These are phyloP conservation scores for Caenorhabditis tropicalis DNA, from an alignment of 1,140 invertebrate species.

Conservation along the genomic window DNA sequence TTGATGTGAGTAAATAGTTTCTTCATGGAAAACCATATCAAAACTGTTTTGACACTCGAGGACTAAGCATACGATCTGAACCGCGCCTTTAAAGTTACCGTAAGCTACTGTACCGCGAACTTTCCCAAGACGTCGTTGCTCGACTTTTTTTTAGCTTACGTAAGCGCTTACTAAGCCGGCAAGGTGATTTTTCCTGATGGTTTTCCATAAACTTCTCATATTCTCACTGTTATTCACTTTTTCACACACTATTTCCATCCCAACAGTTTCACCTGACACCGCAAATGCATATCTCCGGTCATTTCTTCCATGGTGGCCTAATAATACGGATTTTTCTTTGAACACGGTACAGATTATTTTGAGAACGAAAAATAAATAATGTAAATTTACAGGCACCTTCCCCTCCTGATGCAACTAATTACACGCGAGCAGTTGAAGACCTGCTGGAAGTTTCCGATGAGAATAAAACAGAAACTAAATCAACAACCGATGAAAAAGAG, in stretches of 20 bases:
- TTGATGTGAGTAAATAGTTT: too few species aligned
- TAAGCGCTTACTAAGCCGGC: neutral
- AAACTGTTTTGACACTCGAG: too few species aligned
- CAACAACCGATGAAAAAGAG: neutral
- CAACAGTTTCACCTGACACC: neutral
- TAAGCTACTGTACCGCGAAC: neutral
- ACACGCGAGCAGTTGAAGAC: neutral
- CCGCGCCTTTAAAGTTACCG: neutral
- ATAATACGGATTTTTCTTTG: neutral
- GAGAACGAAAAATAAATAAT: neutral
- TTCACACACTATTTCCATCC: neutral
- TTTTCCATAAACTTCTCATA: neutral
- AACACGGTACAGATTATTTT: neutral
- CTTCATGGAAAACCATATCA: too few species aligned
- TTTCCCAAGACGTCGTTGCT: neutral
- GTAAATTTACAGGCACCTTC: neutral
- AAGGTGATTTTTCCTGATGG: neutral
- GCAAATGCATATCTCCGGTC: neutral
- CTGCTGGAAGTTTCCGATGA: neutral
- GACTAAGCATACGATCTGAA: neutral
- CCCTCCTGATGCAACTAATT: neutral
- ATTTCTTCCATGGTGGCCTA: constrained; percentile 10
- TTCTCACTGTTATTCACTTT: neutral
- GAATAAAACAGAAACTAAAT: neutral
- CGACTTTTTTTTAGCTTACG: neutral